Evolutionary conservation across 2,888 invertebrate genomes (phyloP), one percentile per base, ranked within the genome.

Genomic region (Hydrotaea diabolus): DNA sequence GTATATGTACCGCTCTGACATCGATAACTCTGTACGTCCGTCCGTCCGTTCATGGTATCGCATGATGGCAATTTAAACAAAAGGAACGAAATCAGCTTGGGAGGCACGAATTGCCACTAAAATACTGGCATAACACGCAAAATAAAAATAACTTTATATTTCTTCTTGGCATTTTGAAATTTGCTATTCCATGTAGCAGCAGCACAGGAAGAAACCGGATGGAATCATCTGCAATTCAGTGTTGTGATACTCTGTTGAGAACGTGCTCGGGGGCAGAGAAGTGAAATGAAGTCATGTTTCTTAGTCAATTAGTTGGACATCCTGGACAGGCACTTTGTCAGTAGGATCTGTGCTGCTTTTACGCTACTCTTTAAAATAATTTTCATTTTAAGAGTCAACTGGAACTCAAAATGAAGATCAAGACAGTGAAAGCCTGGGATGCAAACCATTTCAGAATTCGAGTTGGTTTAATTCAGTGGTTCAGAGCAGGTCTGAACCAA

Each of bases 71-170:
- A 69, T 69, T 66, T 66, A 11, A 66, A 66, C 66, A 69, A 43
- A 2, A 23, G 21, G 7, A 39, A 23, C 31, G 31, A 17, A 5
- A 62, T 31, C 31, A 19, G 19, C n/a, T 76, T 39, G 31, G 21
- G 55, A 55, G 53, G 26, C 69, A 77, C 69, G 53, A 83, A 77
- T 55, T 21, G 21, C 39, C 11, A 36, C 13, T 57, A 78, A 76
- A 17, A 43, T 26, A 23, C 15, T 23, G 26, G 9, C 59, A 59
- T 9, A 64, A 13, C 85, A 80, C 69, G 82, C 77, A 77, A 74
- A 23, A 26, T 39, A 19, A 74, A 62, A 53, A 75, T 72, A 49
- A 77, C 4, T 49, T 49, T 49, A 15, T 13, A 43, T 39, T 39
- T 39, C 26, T 46, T 57, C 23, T 62, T 62, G 62, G 62, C 62